Conservation (phyloP, 1,140 invertebrate genomes). For the Micrasema minimum region DNA sequence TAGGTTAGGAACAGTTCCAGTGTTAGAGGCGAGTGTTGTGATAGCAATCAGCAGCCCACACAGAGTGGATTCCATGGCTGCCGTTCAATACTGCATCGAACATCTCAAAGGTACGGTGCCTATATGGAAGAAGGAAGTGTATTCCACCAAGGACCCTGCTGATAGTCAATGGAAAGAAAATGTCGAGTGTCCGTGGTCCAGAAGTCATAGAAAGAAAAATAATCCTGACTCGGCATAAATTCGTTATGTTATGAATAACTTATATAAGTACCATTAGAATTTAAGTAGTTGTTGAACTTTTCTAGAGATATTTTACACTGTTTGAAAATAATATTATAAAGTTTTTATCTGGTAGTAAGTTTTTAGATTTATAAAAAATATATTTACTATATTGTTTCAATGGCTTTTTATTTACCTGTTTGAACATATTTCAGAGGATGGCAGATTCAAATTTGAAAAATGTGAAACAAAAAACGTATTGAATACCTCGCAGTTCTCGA, state of each 20-base stretch:
- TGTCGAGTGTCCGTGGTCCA: conserved; percentile 78
- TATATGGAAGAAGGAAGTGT: conserved; percentile 97
- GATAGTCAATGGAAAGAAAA: conserved; percentile 79
- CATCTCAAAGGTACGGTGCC: conserved; percentile 87
- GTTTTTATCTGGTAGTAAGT: too few relatives aligned
- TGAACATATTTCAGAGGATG: conserved; percentile 29
- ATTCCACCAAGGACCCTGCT: conserved; percentile 69
- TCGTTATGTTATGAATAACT: too few relatives aligned
- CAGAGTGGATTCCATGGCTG: conserved; percentile 82
- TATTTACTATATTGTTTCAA: conserved; percentile 29
- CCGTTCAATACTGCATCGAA: conserved; percentile 87
- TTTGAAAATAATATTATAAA: too few relatives aligned
- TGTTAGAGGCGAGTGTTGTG: conserved; percentile 88
- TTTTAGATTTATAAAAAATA: not conserved
- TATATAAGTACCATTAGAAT: too few relatives aligned
- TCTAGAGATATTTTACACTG: too few relatives aligned
- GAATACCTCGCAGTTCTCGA: not conserved
- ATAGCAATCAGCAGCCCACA: conserved; percentile 92
- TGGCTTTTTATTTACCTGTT: conserved; percentile 20
- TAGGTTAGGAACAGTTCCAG: conserved; percentile 85
- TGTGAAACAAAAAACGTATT: not conserved
- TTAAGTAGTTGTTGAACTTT: not conserved
- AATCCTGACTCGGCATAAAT: conserved; percentile 1
- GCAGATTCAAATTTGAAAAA: not conserved
- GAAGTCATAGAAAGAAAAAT: conserved; percentile 17